Base-by-base conservation (phyloP, 2,797 vertebrate genomes). In the Thalassophryne amazonica region DNA sequence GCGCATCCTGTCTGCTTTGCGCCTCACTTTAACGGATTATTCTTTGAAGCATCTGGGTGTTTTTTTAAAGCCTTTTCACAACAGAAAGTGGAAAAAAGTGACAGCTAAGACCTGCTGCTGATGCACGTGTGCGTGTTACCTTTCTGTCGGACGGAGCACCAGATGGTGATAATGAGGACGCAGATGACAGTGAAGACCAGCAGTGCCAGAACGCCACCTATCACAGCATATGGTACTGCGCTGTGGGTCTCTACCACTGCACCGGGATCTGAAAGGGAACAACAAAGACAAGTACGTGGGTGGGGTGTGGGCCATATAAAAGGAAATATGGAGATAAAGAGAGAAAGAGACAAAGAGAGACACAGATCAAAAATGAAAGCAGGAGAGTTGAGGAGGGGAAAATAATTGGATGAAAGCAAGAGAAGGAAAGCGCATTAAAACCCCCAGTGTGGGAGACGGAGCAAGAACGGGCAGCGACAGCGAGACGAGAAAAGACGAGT, bases 71-170 rank as follows among this genome's bases (percentile, higher is more conserved):
- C 9, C 31, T 7, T 8, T 49, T 65, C n/a, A 35, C 5, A 21
- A 14, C 16, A 63, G 14, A 64, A 38, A 51, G 24, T 13, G 11
- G 18, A 33, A n/a, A 50, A 49, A 58, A 36, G 18, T n/a, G 11
- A 60, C 21, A 60, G 13, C 18, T 9, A 36, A 67, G 31, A 54
- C 7, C 17, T 16, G 30, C 21, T 37, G 10, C 8, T 29, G 25
- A 34, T 27, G 39, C 18, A 6, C 12, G 22, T 25, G 25, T 18
- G 34, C 35, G 39, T 22, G 46, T 91, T 81, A 95, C 94, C 93
- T 93, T 95, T 95, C 86, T 95, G 94, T 59, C 94, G 89, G 36
- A 96, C 93, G 0, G 94, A 94, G 86, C 93, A 94, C 93, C 94
- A 96, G 71, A 96, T 93, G 90, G 94, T 94, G 82, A 94, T 84